phyloP scores from a whole-genome alignment of 2,888 invertebrate genomes.

The Spilosoma lubricipeda region DNA sequence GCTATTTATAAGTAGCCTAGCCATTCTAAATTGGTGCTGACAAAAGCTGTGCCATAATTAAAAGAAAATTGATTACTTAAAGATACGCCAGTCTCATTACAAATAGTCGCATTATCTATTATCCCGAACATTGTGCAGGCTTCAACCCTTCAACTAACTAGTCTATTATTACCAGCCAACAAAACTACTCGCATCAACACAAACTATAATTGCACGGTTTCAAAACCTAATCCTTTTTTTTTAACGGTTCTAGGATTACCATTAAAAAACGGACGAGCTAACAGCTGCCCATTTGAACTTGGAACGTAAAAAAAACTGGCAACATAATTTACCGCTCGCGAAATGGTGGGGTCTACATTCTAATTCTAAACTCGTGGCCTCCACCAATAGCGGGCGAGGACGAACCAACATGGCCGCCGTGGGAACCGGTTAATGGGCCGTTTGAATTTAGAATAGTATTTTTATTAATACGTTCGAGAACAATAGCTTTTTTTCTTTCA shows the following conservation, averaged over 20 bases:
- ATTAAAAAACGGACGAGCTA: slow-evolving; percentile 51
- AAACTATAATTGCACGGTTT: slow-evolving; percentile 48
- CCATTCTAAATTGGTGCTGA: slow-evolving; percentile 31
- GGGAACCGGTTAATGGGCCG: slow-evolving; percentile 85
- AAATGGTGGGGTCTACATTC: slow-evolving; percentile 86
- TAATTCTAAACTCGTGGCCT: slow-evolving; percentile 84
- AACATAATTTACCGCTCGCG: slow-evolving; percentile 83
- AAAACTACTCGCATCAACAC: slow-evolving; percentile 20
- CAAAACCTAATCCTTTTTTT: slow-evolving; percentile 52
- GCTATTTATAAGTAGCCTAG: slow-evolving; percentile 18
- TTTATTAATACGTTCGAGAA: slow-evolving; percentile 81
- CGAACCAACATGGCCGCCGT: slow-evolving; percentile 84
- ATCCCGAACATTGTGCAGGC: slow-evolving; percentile 22
- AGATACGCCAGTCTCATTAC: neutral
- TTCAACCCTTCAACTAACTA: slow-evolving; percentile 15
- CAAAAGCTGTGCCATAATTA: slow-evolving; percentile 21
- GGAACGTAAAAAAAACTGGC: slow-evolving; percentile 73
- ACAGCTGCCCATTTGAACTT: slow-evolving; percentile 82
- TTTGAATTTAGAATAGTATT: slow-evolving; percentile 86
- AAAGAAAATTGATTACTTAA: slow-evolving; percentile 25
- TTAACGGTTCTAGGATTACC: slow-evolving; percentile 49
- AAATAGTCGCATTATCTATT: slow-evolving; percentile 23
- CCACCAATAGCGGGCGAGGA: slow-evolving; percentile 85
- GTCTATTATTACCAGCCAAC: slow-evolving; percentile 14
- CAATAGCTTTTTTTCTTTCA: slow-evolving; percentile 71